A percentile compares a stretch with the other conserved stretches of the same genome.
phyloP scores from a whole-genome alignment of 2,888 invertebrate genomes.

The Gryllus longicercus region DNA sequence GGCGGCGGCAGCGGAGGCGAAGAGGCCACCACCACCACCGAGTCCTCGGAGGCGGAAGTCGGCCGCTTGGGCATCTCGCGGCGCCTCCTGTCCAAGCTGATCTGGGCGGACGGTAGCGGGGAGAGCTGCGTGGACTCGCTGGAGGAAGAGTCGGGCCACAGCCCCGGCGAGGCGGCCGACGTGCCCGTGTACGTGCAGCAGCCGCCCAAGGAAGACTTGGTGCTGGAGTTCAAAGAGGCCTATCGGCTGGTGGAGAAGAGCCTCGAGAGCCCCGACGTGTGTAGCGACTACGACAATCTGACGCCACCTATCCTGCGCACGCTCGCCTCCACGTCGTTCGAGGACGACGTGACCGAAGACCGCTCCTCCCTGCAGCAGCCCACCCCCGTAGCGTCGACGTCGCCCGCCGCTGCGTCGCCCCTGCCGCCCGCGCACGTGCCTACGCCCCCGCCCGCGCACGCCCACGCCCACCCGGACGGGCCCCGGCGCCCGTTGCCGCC shows the following conservation, averaged over 20 bases:
- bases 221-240: conserved; percentile 23
- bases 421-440: neutral
- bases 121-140: conserved; percentile 21
- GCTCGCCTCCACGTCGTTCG: neutral
- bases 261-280: conserved; percentile 27
- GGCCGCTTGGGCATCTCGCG: neutral
- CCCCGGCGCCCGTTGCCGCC: neutral
- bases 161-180: neutral
- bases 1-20: neutral
- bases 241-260: conserved; percentile 22
- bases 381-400: neutral
- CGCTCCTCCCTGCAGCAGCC: neutral
- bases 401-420: neutral
- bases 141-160: neutral
- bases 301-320: conserved; percentile 43
- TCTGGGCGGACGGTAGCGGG: conserved; percentile 18
- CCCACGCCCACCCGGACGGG: neutral
- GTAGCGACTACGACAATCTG: conserved; percentile 33
- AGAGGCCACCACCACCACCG: neutral
- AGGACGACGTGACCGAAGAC: neutral
- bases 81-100: neutral
- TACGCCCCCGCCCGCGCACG: no score
- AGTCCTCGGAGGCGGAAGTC: neutral
- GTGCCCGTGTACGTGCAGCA: neutral
- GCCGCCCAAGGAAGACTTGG: conserved; percentile 17